Conservation (phyloP, 92 coral and sea anemone species). For the Meandrina meandrites region DNA sequence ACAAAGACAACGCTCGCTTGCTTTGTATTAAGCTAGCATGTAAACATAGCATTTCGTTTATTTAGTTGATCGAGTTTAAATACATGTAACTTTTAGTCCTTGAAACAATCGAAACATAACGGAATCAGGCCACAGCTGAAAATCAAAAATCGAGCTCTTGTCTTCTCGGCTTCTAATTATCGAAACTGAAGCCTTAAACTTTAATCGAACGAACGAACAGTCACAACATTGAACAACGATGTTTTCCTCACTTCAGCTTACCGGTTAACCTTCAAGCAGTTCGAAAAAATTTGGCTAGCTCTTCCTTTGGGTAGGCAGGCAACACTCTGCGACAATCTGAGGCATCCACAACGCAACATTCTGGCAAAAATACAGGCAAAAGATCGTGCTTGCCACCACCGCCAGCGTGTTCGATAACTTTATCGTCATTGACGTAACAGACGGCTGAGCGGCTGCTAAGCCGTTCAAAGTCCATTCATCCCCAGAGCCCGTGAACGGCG, state of each 20-base stretch:
- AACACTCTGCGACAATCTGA: conserved; percentile 42
- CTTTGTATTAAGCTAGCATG: background rate
- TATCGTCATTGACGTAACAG: conserved; percentile 8
- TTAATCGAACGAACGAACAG: background rate
- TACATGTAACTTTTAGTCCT: no score
- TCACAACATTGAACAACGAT: background rate
- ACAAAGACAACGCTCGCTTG: background rate
- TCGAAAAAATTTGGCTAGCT: conserved; percentile 28
- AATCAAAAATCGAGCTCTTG: background rate
- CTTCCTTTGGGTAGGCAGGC: conserved; percentile 40
- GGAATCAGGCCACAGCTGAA: background rate
- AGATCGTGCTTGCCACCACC: background rate
- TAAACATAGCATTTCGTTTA: no score
- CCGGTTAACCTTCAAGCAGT: background rate
- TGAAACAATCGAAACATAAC: background rate
- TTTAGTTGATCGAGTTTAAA: no score
- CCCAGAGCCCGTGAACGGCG: background rate
- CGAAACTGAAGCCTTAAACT: background rate
- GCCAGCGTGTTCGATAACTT: background rate
- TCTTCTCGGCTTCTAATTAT: background rate
- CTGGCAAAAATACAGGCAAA: background rate
- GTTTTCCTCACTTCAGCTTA: background rate
- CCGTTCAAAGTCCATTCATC: conserved; percentile 37
- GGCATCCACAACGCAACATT: conserved; percentile 65
- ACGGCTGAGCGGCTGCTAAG: conserved; percentile 39